Percentiles rank a stretch among this genome's conserved stretches.
Conservation (phyloP, 2,113 vertebrate species). For the Scopus umbretta region DNA sequence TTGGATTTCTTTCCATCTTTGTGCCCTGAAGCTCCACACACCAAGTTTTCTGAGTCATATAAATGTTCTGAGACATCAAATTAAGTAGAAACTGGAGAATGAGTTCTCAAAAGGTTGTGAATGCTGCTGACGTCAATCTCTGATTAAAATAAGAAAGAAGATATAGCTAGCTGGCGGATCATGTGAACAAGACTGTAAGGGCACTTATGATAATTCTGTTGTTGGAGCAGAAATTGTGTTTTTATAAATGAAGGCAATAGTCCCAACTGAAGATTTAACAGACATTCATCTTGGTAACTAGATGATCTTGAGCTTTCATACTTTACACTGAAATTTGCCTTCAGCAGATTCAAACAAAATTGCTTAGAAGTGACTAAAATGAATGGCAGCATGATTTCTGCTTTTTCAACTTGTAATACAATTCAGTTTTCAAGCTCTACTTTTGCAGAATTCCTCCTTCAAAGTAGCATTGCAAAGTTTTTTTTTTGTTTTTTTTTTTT, state of each 20-base stretch:
- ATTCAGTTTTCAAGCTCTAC: background rate
- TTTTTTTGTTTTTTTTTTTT: no score
- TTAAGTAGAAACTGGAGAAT: conserved; percentile 63
- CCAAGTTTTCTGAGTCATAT: conserved; percentile 63
- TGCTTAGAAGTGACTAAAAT: conserved; percentile 35
- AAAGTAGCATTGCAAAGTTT: background rate
- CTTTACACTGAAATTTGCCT: conserved; percentile 5
- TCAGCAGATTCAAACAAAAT: background rate
- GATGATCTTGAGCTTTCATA: conserved; percentile 39
- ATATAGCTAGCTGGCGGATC: conserved; percentile 42
- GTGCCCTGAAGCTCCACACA: conserved; percentile 43
- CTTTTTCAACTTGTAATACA: background rate
- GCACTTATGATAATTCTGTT: conserved; percentile 59
- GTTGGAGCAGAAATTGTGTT: conserved; percentile 39
- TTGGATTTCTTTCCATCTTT: conserved; percentile 6
- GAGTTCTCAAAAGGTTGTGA: conserved; percentile 63
- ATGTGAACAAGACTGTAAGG: conserved; percentile 24
- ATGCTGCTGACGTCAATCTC: conserved; percentile 65
- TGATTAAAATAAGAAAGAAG: conserved; percentile 49
- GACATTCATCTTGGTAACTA: conserved; percentile 45
- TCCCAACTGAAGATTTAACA: conserved; percentile 32
- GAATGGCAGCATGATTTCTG: conserved; percentile 18
- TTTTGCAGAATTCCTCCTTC: background rate
- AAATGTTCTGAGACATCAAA: conserved; percentile 63
- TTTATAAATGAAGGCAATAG: conserved; percentile 59